phyloP scores from a whole-genome alignment of 2,888 invertebrate species.

The Schizaphis graminum region DNA sequence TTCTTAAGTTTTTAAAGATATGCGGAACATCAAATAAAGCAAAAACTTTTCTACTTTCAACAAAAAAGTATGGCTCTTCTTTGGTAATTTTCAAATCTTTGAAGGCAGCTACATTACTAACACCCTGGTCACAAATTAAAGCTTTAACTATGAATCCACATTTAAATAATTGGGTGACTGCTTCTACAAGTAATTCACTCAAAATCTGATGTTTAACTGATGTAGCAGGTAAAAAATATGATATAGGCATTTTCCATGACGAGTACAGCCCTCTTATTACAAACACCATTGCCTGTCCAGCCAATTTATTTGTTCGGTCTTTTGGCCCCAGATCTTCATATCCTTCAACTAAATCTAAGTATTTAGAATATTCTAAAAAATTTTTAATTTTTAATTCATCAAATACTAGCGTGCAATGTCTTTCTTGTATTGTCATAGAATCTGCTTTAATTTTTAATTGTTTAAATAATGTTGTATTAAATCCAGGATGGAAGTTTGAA shows the following conservation, averaged over 20 bases:
- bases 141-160: conserved; percentile 67
- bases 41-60: conserved; percentile 66
- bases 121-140: conserved; percentile 68
- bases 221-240: conserved; percentile 68
- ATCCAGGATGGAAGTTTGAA: conserved; percentile 6
- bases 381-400: conserved; percentile 37
- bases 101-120: conserved; percentile 67
- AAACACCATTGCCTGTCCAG: conserved; percentile 68
- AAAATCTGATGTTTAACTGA: conserved; percentile 7
- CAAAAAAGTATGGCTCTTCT: conserved; percentile 67
- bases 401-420: conserved; percentile 9
- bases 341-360: conserved; percentile 26
- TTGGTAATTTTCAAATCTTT: conserved; percentile 66
- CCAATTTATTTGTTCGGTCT: no score
- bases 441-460: conserved; percentile 22
- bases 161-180: conserved; percentile 27
- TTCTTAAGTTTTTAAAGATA: conserved; percentile 68
- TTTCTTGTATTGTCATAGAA: not conserved
- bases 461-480: conserved; percentile 18
- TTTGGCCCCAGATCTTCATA: conserved; percentile 21
- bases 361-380: conserved; percentile 41
- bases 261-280: conserved; percentile 68
- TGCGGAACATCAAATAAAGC: conserved; percentile 68
- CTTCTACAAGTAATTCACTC: conserved; percentile 64
- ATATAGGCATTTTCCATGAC: conserved; percentile 68